Evolutionary conservation across 2,113 vertebrate species (phyloP), one percentile per base, ranked within the genome.

Genomic region (Semicossyphus pulcher): DNA sequence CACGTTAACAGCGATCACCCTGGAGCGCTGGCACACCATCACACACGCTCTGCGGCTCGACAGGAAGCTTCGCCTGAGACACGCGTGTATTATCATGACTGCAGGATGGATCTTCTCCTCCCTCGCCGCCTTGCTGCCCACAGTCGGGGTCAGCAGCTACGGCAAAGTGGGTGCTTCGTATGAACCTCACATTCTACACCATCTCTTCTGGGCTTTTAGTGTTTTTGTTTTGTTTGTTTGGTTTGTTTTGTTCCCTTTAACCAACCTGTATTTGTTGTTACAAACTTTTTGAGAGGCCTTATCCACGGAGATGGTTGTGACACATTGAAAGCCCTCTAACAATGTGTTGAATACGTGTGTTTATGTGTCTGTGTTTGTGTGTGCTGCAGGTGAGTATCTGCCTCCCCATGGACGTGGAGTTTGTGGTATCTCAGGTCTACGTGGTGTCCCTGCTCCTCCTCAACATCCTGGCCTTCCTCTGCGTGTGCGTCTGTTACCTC

Each of bases 11-110:
- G 94, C 91, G 23, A 97, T 99, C 91, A 98, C 98, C 0, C 67
- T 99, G 72, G 98, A 99, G 66, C 95, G 98, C 31, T 99, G 97
- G 97, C 95, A 99, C 62, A 99, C 98, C 78, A 99, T 99, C 84
- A 98, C 96, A 20, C 95, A 97, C 0, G 97, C 97, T 67, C 95
- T 99, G 95, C 94, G 95, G 41, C 92, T 97, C 16, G 88, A 99
- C 75, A 92, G 96, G 37, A 96, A 96, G 69, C 69, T 99, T 44
- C 94, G 95, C 0, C 76, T 99, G 64, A 93, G 92, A 8, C 98
- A 99, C 0, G 97, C 97, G 0, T 84, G 92, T n/a, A 51, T 84
- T 0, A 14, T 95, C 65, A 99, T 99, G 97, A 51, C 84, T 0
- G 88, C 89, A 0, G 98, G 97, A 11, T 99, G 97, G 98, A 26